Evolutionary conservation across 2,113 vertebrate genomes (phyloP).

Genomic region (Deroptyus accipitrinus): DNA sequence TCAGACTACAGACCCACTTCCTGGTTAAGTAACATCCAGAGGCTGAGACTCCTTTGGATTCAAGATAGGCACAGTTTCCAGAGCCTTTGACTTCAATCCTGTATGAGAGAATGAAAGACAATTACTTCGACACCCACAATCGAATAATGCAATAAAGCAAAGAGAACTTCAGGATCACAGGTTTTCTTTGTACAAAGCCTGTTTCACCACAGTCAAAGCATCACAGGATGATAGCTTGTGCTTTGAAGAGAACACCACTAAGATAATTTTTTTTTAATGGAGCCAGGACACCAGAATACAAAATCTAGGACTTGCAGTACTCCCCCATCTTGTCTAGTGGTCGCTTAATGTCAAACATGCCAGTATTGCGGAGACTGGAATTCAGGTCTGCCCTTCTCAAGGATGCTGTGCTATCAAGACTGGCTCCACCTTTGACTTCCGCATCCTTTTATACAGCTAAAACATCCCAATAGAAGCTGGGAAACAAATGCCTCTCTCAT

Average conservation of each 20-base stretch:
- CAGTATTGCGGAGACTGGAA: neutral
- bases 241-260: neutral
- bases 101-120: neutral
- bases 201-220: neutral
- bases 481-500: neutral
- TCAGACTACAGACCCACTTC: conserved; percentile 52
- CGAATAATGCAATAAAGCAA: neutral
- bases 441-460: neutral
- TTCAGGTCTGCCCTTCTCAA: neutral
- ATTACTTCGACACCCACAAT: neutral
- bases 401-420: neutral
- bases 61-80: conserved; percentile 53
- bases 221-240: neutral
- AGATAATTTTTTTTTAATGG: neutral
- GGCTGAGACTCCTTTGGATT: conserved; percentile 23
- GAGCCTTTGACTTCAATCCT: conserved; percentile 53
- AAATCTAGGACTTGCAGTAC: neutral
- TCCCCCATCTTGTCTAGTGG: neutral
- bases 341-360: neutral
- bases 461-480: neutral
- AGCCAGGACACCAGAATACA: neutral
- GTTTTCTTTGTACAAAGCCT: neutral
- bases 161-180: neutral
- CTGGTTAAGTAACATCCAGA: conserved; percentile 57
- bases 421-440: neutral